phyloP scores from a whole-genome alignment of 1,140 invertebrate genomes.

The Sarcophaga bullata region DNA sequence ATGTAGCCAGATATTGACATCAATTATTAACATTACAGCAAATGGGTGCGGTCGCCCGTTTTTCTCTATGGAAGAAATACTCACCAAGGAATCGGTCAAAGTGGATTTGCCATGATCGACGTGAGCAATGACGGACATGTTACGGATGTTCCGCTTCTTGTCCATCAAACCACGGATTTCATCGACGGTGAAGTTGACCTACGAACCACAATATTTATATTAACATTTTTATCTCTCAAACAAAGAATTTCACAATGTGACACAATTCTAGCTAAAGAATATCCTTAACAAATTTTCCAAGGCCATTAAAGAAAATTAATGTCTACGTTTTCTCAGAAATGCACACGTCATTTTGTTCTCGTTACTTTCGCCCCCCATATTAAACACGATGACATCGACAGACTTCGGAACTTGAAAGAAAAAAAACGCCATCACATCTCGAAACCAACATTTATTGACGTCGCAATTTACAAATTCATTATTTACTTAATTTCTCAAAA shows the following conservation, averaged over 20 bases:
- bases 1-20: not conserved
- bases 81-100: constrained; percentile 96
- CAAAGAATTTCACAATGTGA: constrained; percentile 29
- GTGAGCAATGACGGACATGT: constrained; percentile 99
- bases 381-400: constrained; percentile 60
- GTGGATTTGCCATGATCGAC: constrained; percentile 99
- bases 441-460: constrained; percentile 18
- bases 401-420: constrained; percentile 40
- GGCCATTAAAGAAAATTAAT: constrained; percentile 7
- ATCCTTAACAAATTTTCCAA: constrained; percentile 31
- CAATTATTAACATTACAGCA: constrained; percentile 11
- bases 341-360: constrained; percentile 55
- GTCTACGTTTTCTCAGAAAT: constrained; percentile 47
- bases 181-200: constrained; percentile 99
- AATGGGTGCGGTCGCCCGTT: not conserved
- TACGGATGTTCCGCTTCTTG: constrained; percentile 99
- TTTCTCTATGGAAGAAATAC: constrained; percentile 25
- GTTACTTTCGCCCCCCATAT: constrained; percentile 49
- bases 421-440: constrained; percentile 30
- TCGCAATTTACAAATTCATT: constrained; percentile 29
- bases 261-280: not conserved
- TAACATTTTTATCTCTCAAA: constrained; percentile 1
- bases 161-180: constrained; percentile 99
- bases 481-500: constrained; percentile 11
- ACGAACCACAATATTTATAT: constrained; percentile 39